Conservation (phyloP, 2,113 vertebrate species). For the Fregetta grallaria region DNA sequence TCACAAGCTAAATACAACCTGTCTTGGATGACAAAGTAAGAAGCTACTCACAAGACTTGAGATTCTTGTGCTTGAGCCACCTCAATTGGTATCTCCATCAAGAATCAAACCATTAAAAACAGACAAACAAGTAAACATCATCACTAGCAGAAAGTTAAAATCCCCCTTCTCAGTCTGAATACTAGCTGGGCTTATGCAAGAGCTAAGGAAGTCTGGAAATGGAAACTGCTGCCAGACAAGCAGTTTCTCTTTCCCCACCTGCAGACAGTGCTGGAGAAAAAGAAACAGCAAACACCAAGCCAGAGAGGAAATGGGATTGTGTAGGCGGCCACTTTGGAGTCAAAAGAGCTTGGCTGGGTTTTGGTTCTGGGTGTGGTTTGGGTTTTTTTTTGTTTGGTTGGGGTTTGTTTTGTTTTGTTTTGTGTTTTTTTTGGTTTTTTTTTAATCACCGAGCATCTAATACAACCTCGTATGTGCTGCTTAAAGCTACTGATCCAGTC, state of each 20-base stretch:
- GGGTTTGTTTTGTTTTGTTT: neutral
- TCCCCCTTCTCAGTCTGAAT: neutral
- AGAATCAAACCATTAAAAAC: neutral
- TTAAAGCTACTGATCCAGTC: neutral
- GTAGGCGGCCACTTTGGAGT: neutral
- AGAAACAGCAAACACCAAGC: neutral
- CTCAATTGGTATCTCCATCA: neutral
- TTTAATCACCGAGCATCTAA: neutral
- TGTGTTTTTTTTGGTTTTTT: neutral
- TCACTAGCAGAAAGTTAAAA: neutral
- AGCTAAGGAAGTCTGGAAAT: neutral
- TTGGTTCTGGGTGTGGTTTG: neutral
- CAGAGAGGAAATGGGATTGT: neutral
- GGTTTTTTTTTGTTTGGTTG: neutral
- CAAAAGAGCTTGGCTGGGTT: neutral
- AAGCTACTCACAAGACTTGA: neutral
- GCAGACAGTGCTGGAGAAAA: neutral
- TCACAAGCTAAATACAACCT: neutral
- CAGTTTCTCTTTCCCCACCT: neutral
- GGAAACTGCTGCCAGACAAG: neutral
- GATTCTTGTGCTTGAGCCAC: neutral
- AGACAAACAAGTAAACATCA: neutral
- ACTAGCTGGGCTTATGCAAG: neutral
- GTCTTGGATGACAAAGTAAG: neutral
- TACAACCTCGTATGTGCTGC: fast-evolving